Evolutionary conservation across 2,113 vertebrate species (phyloP).

Genomic region (Nothoprocta pentlandii): DNA sequence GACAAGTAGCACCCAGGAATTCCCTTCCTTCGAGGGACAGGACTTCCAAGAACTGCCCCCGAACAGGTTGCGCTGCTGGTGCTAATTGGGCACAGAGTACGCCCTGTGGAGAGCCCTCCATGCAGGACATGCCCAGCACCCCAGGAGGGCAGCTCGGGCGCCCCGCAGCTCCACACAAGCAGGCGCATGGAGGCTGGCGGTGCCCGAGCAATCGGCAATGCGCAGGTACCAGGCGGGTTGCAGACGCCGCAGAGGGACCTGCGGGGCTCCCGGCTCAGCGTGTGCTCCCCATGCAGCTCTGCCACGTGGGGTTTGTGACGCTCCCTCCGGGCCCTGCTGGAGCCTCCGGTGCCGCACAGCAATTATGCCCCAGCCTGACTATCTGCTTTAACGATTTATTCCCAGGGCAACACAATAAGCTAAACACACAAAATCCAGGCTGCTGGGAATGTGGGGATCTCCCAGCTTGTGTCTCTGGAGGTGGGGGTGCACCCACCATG

Average conservation of each 20-base stretch:
- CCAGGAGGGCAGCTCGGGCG: too few relatives aligned
- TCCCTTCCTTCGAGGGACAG: conserved; percentile 48
- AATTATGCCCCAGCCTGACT: conserved; percentile 46
- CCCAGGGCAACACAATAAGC: conserved; percentile 67
- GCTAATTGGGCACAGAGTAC: not conserved
- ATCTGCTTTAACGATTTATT: conserved; percentile 59
- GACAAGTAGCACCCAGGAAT: conserved; percentile 36
- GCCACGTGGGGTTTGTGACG: conserved; percentile 38
- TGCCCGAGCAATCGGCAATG: too few relatives aligned
- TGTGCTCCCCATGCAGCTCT: not conserved
- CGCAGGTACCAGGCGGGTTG: too few relatives aligned
- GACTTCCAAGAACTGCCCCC: conserved; percentile 17
- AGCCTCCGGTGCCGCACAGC: conserved; percentile 16
- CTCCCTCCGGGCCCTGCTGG: conserved; percentile 45
- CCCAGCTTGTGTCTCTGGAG: conserved; percentile 35
- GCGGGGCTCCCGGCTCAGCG: too few relatives aligned
- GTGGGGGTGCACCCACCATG: not conserved
- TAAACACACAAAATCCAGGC: conserved; percentile 68
- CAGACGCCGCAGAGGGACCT: too few relatives aligned
- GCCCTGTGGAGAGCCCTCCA: too few relatives aligned
- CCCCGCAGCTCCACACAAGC: too few relatives aligned
- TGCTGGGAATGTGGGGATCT: conserved; percentile 58
- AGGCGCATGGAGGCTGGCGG: too few relatives aligned
- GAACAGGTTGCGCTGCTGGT: not conserved
- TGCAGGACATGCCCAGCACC: too few relatives aligned